phyloP scores from a whole-genome alignment of 2,797 vertebrate genomes.

The Tapera naevia region DNA sequence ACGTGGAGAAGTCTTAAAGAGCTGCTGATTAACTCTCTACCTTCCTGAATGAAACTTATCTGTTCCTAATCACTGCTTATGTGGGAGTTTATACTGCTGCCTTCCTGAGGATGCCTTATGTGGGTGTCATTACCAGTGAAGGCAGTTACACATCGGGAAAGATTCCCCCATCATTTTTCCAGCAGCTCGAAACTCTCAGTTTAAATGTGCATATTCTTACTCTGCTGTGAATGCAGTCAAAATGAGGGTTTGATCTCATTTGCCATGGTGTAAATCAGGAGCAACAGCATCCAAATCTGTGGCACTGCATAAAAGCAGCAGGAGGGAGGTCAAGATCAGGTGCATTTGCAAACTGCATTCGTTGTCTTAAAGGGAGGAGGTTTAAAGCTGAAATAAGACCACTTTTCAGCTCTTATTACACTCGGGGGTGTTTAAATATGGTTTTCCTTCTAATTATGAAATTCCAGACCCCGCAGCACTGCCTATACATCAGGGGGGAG shows the following conservation, averaged over 20 bases:
- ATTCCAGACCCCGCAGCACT: background rate
- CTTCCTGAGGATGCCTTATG: background rate
- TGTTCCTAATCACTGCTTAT: background rate
- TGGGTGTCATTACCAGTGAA: rapidly evolving
- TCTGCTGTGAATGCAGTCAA: background rate
- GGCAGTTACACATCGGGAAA: background rate
- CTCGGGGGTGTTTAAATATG: background rate
- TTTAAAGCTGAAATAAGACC: background rate
- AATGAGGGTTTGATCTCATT: background rate
- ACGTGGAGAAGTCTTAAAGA: background rate
- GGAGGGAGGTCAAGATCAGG: background rate
- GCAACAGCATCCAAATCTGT: background rate
- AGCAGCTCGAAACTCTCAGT: background rate
- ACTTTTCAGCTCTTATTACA: background rate
- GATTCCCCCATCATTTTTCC: background rate
- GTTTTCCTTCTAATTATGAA: constrained; percentile 1
- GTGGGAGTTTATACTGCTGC: background rate
- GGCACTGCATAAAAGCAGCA: background rate
- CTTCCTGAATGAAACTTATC: constrained; percentile 3
- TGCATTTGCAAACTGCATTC: background rate
- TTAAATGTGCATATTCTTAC: background rate
- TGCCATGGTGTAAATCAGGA: background rate
- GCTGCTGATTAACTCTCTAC: constrained; percentile 22
- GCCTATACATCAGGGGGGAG: background rate
- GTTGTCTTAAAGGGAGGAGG: background rate